A percentile compares a stretch with the other conserved stretches of the same genome.
phyloP scores from a whole-genome alignment of 1,140 invertebrate species.

The Macrosteles quadrilineatus region DNA sequence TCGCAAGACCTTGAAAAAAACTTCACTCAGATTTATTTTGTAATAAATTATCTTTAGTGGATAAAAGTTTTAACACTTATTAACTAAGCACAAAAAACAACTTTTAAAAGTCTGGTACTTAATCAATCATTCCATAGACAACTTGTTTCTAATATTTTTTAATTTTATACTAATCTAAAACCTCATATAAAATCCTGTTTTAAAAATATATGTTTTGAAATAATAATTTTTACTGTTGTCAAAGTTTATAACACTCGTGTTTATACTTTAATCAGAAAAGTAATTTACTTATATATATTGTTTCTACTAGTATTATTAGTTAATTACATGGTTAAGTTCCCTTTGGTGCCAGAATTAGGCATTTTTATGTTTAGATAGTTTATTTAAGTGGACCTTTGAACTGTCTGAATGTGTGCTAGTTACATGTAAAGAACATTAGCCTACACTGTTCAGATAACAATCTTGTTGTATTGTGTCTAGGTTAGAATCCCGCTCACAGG shows the following conservation, averaged over 20 bases:
- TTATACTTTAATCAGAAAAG: background rate
- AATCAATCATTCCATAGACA: background rate
- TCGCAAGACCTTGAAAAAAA: too few species aligned
- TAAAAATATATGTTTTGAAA: background rate
- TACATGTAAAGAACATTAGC: background rate
- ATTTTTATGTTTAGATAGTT: conserved; percentile 4
- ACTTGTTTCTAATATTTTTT: background rate
- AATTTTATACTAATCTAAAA: background rate
- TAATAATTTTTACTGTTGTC: background rate
- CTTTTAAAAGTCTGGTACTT: background rate
- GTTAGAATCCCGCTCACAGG: conserved; percentile 7
- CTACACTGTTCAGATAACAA: background rate
- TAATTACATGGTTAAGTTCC: background rate
- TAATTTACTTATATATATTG: conserved; percentile 16
- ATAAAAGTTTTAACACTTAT: too few species aligned
- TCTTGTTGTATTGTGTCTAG: conserved; percentile 20
- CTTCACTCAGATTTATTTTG: too few species aligned
- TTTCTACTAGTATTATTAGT: conserved; percentile 11
- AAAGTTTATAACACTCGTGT: background rate
- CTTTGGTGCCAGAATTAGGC: background rate
- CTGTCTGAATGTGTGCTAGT: conserved; percentile 1
- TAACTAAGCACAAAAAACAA: background rate
- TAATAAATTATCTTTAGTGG: too few species aligned
- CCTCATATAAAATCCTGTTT: background rate
- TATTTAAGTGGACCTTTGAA: background rate